These are phyloP conservation scores for Hydractinia echinata DNA, from an alignment of 30 jellyfish, hydroid and myxozoan species.

Conservation along the genomic window DNA sequence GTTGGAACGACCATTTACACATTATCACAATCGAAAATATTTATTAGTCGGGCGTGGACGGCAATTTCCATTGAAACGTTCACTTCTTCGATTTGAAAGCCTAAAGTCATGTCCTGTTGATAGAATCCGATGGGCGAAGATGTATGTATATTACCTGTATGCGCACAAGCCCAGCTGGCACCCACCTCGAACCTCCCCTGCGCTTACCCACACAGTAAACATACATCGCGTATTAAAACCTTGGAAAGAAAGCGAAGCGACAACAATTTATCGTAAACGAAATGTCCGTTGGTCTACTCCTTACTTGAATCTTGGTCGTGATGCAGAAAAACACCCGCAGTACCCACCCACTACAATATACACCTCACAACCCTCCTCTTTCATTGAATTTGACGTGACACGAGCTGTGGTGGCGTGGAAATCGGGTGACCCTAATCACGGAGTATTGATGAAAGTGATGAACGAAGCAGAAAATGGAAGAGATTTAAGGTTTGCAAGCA, in stretches of 20 bases:
- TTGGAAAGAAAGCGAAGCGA: not conserved
- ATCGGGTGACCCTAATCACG: not conserved
- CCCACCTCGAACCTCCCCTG: not conserved
- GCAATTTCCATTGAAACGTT: not conserved
- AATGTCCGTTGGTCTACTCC: not conserved
- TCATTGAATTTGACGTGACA: not conserved
- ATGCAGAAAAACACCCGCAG: not conserved
- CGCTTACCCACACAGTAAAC: not conserved
- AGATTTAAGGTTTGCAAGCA: not conserved
- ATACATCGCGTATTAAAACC: not conserved
- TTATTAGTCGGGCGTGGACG: not conserved
- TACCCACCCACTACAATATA: not conserved
- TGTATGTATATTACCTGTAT: not conserved
- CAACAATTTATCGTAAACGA: not conserved
- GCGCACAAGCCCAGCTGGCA: constrained; percentile 8
- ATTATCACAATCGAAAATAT: not conserved
- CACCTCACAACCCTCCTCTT: not conserved
- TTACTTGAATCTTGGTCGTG: not conserved
- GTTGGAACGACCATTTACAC: not conserved
- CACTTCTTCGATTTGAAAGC: not conserved
- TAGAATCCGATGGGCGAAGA: not conserved
- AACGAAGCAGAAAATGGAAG: not conserved
- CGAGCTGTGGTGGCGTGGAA: constrained; percentile 1
- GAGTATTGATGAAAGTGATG: not conserved
- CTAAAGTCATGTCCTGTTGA: not conserved